These are phyloP conservation scores for Drosophila niveifrons DNA, from an alignment of 2,888 invertebrate genomes.

Conservation along the genomic window DNA sequence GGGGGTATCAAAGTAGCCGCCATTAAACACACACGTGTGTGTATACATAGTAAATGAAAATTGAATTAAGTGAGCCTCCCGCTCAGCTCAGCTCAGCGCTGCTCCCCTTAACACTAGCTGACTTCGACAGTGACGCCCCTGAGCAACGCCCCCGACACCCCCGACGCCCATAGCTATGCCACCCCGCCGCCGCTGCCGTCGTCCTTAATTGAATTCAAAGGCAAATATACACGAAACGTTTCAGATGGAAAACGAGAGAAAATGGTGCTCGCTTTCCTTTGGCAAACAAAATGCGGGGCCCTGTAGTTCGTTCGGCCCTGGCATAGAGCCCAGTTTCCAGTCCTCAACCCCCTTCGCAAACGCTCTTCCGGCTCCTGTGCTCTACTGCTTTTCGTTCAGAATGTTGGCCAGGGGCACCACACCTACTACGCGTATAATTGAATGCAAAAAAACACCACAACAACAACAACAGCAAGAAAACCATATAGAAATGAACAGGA, in stretches of 20 bases:
- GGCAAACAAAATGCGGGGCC: constrained; percentile 61
- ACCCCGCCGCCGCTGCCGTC: constrained; percentile 1
- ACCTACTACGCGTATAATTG: constrained; percentile 57
- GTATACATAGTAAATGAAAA: constrained; percentile 58
- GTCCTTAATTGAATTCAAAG: constrained; percentile 65
- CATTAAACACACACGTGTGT: constrained; percentile 30
- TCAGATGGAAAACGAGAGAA: constrained; percentile 40
- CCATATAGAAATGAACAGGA: background rate
- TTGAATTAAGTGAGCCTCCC: constrained; percentile 61
- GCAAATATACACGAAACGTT: constrained; percentile 41
- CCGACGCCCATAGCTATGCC: constrained; percentile 24
- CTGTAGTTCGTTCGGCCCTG: constrained; percentile 17
- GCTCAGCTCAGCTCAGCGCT: constrained; percentile 15
- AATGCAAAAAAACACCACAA: constrained; percentile 42
- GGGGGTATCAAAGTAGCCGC: constrained; percentile 24
- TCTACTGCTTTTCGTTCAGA: constrained; percentile 31
- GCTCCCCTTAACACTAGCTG: background rate
- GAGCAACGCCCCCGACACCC: constrained; percentile 19
- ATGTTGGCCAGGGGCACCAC: constrained; percentile 22
- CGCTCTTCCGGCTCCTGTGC: constrained; percentile 5
- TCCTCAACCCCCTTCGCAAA: background rate
- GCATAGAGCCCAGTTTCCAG: constrained; percentile 34
- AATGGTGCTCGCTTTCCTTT: constrained; percentile 57
- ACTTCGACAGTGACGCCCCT: constrained; percentile 24
- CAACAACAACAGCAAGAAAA: background rate